These are phyloP conservation scores for Myopa testacea DNA, from an alignment of 2,888 invertebrate genomes.

Conservation along the genomic window DNA sequence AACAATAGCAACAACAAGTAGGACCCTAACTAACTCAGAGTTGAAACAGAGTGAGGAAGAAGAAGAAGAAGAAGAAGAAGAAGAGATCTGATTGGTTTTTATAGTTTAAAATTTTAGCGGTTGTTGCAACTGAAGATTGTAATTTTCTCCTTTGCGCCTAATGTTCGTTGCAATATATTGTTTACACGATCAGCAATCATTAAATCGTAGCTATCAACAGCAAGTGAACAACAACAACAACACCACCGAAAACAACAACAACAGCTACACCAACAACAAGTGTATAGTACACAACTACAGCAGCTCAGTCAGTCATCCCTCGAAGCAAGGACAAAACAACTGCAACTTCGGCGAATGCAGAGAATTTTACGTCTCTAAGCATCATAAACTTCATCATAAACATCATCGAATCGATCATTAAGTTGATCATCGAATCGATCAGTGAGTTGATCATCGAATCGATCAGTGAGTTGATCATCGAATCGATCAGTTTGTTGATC, in stretches of 20 bases:
- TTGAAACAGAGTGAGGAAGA: background rate
- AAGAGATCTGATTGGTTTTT: background rate
- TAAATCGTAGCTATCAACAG: constrained; percentile 31
- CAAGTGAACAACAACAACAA: constrained; percentile 37
- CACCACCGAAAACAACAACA: constrained; percentile 35
- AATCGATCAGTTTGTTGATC: no score
- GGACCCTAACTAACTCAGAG: no score
- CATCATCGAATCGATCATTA: background rate
- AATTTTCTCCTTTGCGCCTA: constrained; percentile 53
- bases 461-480: no score
- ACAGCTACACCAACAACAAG: background rate
- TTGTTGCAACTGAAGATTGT: constrained; percentile 29
- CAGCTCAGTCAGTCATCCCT: no score
- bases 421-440: no score
- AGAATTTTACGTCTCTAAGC: no score
- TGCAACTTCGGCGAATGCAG: background rate
- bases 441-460: no score
- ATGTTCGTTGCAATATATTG: constrained; percentile 41
- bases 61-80: background rate
- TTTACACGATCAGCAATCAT: constrained; percentile 47
- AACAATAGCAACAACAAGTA: no score
- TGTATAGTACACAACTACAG: no score
- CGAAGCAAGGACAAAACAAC: constrained; percentile 22
- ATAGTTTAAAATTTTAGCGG: no score
- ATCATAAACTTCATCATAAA: no score